These are phyloP conservation scores for Orthosia cruda DNA, from an alignment of 2,888 invertebrate species.

Conservation along the genomic window DNA sequence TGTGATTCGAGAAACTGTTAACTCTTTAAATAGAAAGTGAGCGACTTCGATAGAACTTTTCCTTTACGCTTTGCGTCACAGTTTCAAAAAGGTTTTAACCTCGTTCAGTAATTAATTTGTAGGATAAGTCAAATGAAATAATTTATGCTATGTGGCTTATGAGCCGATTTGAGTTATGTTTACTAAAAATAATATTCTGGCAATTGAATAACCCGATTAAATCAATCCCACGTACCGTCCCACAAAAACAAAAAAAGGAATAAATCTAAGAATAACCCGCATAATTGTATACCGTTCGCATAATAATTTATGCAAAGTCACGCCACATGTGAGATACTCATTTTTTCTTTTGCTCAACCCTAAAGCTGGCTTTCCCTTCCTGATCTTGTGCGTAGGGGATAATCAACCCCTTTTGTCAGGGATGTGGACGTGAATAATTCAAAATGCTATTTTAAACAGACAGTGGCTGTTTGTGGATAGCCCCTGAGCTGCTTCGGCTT, in stretches of 20 bases:
- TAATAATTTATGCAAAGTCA: conserved; percentile 60
- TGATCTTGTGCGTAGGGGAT: conserved; percentile 78
- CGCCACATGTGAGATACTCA: conserved; percentile 69
- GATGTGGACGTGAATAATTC: conserved; percentile 83
- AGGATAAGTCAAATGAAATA: conserved; percentile 3
- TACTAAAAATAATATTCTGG: background rate
- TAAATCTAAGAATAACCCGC: conserved; percentile 33
- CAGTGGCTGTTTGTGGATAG: conserved; percentile 71
- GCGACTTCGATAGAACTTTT: conserved; percentile 46
- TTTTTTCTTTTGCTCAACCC: conserved; percentile 67
- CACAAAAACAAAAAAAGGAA: conserved; percentile 33
- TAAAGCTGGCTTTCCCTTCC: conserved; percentile 75
- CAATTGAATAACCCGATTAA: background rate
- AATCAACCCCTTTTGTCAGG: conserved; percentile 81
- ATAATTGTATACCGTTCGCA: conserved; percentile 40
- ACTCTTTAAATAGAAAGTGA: conserved; percentile 15
- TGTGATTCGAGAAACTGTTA: conserved; percentile 19
- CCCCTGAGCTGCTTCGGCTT: conserved; percentile 61
- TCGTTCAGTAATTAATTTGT: conserved; percentile 15
- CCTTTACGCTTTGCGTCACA: conserved; percentile 27
- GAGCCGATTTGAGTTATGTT: background rate
- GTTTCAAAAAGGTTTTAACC: conserved; percentile 16
- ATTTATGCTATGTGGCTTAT: background rate
- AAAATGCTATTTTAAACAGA: conserved; percentile 79
- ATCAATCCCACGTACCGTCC: background rate